Base-by-base conservation (phyloP, 2,888 invertebrate genomes). In the Leptopilina myrica region DNA sequence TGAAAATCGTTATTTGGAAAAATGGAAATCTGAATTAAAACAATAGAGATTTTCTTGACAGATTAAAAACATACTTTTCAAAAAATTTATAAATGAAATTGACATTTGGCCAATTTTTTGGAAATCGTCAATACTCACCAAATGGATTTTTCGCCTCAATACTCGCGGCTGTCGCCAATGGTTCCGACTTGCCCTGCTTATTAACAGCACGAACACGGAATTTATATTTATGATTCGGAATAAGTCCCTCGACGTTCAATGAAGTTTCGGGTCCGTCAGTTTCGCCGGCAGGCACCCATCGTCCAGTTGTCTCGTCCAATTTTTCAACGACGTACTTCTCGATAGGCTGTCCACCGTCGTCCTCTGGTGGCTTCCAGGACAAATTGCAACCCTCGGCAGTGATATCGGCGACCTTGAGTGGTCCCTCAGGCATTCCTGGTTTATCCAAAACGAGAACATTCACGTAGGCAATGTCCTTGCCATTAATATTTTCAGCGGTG, bases 91-190 rank as follows among this genome's bases (percentile, higher is more conserved):
- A 33, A 33, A 33, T 33, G 3, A 3, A 2, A 33, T 33, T 33
- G 33, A 33, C 4, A 33, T 33, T 33, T 20, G 20, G 20, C 20
- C 20, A 20, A 20, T 1, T 20, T 33, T 33, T 33, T 33, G 33
- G 33, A 33, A 33, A 33, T 33, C 33, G 33, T 33, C 33, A 33
- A 33, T 20, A 20, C 93, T 93, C 87, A 96, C 96, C 97, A 92
- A 96, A 99, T 73, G 99, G 99, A 95, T 99, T 99, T 93, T 99
- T 99, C 69, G 99, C 99, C 91, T 97, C 96, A 77, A 96, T 96
- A 1, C 96, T 94, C 91, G 97, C 96, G 4, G 95, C 94, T 0
- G 98, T 96, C 0, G 97, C 96, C 33, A 99, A 93, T 1, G 99
- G 99, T 88, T 99, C 99, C 11, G 99, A 98, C 90, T 96, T 96